Evolutionary conservation across 2,797 vertebrate genomes (phyloP).

Genomic region (Rhynchonycteris naso): DNA sequence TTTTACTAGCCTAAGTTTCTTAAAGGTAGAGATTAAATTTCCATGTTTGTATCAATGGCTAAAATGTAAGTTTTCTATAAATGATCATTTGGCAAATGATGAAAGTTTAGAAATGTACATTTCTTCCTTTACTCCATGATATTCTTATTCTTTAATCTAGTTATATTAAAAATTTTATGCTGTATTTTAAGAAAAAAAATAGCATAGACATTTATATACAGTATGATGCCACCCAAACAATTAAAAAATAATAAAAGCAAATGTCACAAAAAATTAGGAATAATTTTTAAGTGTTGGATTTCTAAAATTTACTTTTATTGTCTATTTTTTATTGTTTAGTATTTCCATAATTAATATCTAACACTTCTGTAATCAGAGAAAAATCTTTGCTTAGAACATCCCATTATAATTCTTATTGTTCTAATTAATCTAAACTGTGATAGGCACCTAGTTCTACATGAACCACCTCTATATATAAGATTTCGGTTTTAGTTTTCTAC

Average conservation of each 20-base stretch:
- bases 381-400: not conserved
- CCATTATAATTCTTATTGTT: not conserved
- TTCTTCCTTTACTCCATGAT: not conserved
- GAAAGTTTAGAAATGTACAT: not conserved
- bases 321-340: not conserved
- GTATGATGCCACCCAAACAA: not conserved
- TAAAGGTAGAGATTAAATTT: not conserved
- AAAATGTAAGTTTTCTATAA: not conserved
- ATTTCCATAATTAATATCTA: not conserved
- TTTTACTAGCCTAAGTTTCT: not conserved
- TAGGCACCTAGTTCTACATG: not conserved
- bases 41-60: not conserved
- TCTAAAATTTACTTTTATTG: not conserved
- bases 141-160: not conserved
- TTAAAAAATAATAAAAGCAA: not conserved
- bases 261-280: not conserved
- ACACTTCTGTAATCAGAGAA: not conserved
- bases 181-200: not conserved
- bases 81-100: not conserved
- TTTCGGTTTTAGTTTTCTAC: not conserved
- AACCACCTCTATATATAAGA: not conserved
- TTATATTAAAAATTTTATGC: not conserved
- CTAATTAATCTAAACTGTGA: not conserved
- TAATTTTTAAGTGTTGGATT: not conserved
- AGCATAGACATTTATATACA: not conserved